Evolutionary conservation across 2,888 invertebrate genomes (phyloP), one percentile per base, ranked within the genome.

Genomic region (Tupiocoris notatus): DNA sequence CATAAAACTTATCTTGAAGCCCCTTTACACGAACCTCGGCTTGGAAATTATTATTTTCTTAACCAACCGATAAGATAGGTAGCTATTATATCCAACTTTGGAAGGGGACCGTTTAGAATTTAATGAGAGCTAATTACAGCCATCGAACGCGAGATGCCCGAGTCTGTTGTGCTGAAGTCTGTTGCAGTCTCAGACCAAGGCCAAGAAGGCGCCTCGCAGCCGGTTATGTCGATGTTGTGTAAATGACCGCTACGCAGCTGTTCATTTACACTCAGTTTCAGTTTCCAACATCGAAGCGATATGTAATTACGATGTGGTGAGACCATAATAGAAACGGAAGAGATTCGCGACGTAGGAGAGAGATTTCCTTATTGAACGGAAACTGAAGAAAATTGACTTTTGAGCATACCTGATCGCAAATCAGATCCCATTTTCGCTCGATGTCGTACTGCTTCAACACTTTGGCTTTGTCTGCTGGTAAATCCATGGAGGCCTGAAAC

Each of bases 341-440:
- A n/a, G n/a, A n/a, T n/a, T n/a, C n/a, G n/a, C n/a, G n/a, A n/a
- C n/a, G n/a, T n/a, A n/a, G n/a, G n/a, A n/a, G n/a, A n/a, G n/a
- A n/a, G n/a, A n/a, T n/a, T n/a, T n/a, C n/a, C n/a, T n/a, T n/a
- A n/a, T n/a, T n/a, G n/a, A n/a, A n/a, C n/a, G n/a, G n/a, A n/a
- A n/a, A n/a, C n/a, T n/a, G n/a, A n/a, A n/a, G n/a, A n/a, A n/a
- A n/a, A n/a, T n/a, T n/a, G n/a, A n/a, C n/a, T n/a, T n/a, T n/a
- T n/a, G n/a, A n/a, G n/a, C n/a, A n/a, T 85, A 94, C 94, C 90
- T 95, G 97, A 89, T 99, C 98, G 88, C 97, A 97, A 86, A 99
- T 96, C 85, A 99, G 93, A 86, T 99, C 98, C 98, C 98, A 99
- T 87, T 99, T 99, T 86, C 97, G 98, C 85, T 97, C 95, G 85